Evolutionary conservation across 2,113 vertebrate species (phyloP).

Genomic region (Grammomys surdaster): DNA sequence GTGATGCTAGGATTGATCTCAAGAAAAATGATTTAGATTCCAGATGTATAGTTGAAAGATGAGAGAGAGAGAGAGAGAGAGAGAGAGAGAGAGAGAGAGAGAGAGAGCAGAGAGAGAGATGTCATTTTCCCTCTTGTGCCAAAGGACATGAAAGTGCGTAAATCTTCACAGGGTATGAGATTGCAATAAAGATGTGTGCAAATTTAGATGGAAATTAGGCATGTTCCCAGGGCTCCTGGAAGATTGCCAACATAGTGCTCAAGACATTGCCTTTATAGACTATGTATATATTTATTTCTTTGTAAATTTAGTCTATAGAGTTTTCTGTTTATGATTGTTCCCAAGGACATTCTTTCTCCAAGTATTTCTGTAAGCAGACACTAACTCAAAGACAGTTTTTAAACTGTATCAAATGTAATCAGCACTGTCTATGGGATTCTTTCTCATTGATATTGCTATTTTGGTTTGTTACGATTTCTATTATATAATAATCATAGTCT

Average conservation of each 20-base stretch:
- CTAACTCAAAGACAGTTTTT: conserved; percentile 76
- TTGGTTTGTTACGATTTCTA: conserved; percentile 61
- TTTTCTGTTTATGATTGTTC: conserved; percentile 79
- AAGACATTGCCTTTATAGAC: conserved; percentile 78
- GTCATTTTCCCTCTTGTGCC: conserved; percentile 59
- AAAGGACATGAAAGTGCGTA: conserved; percentile 77
- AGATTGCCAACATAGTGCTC: conserved; percentile 77
- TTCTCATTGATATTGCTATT: conserved; percentile 53
- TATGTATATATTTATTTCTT: conserved; percentile 82
- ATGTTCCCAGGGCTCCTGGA: conserved; percentile 83
- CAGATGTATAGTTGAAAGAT: conserved; percentile 13
- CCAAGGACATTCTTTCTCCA: conserved; percentile 80
- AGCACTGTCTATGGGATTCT: conserved; percentile 65
- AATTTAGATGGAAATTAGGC: conserved; percentile 85
- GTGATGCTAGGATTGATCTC: conserved; percentile 30
- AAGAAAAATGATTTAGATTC: conserved; percentile 49
- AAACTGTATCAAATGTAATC: conserved; percentile 72
- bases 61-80: neutral
- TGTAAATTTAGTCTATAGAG: conserved; percentile 75
- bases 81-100: neutral
- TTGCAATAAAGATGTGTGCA: conserved; percentile 80
- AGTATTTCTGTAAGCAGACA: conserved; percentile 72
- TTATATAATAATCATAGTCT: conserved; percentile 42
- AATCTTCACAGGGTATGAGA: conserved; percentile 81
- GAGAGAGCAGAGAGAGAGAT: neutral